Conservation (phyloP, 2,888 invertebrate genomes). For the Morpho helenor region DNA sequence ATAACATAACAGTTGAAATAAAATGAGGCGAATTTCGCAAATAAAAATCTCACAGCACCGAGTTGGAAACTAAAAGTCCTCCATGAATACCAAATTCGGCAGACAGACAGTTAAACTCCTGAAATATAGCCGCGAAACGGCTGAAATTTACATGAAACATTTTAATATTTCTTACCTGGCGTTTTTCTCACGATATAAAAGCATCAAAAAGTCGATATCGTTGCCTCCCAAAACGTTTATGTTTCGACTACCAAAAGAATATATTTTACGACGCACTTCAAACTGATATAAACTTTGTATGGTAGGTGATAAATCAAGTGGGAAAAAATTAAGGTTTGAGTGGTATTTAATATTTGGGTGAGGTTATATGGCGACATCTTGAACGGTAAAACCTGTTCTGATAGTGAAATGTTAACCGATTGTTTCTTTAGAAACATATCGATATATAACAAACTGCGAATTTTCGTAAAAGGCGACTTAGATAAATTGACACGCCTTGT, state of each 20-base stretch:
- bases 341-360: no score
- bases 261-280: neutral
- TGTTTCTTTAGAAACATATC: no score
- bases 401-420: no score
- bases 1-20: conserved; percentile 3
- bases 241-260: conserved; percentile 5
- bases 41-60: conserved; percentile 11
- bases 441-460: no score
- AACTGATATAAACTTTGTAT: neutral
- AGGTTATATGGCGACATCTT: no score
- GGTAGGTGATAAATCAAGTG: neutral
- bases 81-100: conserved; percentile 70
- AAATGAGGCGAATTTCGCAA: conserved; percentile 5
- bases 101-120: conserved; percentile 59
- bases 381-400: no score
- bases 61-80: conserved; percentile 57
- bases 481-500: no score
- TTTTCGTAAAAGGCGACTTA: no score
- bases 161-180: conserved; percentile 75
- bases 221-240: conserved; percentile 47
- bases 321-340: no score
- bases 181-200: conserved; percentile 72
- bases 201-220: conserved; percentile 53
- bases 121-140: conserved; percentile 60
- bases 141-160: conserved; percentile 76